Base-by-base conservation (phyloP, 2,113 vertebrate genomes). In the Atlantisia rogersi region DNA sequence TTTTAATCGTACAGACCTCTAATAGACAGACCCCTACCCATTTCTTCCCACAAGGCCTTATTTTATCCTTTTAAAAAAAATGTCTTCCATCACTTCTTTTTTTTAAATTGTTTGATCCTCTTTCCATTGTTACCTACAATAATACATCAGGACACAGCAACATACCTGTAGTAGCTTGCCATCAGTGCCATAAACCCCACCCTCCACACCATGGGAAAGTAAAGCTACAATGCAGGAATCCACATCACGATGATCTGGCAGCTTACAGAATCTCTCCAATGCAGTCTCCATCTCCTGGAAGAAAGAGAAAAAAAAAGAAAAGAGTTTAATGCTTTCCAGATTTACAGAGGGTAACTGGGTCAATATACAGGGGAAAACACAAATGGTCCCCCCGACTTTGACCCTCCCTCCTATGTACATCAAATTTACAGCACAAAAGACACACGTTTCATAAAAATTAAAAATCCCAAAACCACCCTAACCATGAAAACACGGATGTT, bases 131-230 rank as follows among this genome's bases (percentile, higher is more conserved):
- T 79, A 62, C 39, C 37, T 55, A 40, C 11, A 86, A 15, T 7
- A 76, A 4, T 2, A 50, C 12, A 40, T 21, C 11, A 78, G 53
- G 26, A 59, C 24, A 70, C 39, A 48, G 8, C 12, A 79, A 92
- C 39, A 22, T 90, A 99, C 99, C 98, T 99, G 97, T 48, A 99
- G 96, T 16, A 99, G 97, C 69, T 98, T 97, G 77, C 99, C 99
- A 18, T 99, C 99, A 48, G 97, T 98, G 56, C 99, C 99, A 12
- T 99, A 99, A 92, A 99, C 75, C 2, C 98, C 98, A 50, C 99
- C 99, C 32, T 99, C 99, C 65, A 99, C 98, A 28, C 99, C 99
- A 1, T 99, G 99, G 8, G 99, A 99, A 37, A 99, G 98, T 63
- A 99, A 97, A 76, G 99, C 99, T 81, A 99, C 98, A 67, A 99